Conservation (phyloP, 2,113 vertebrate genomes). For the Rhinopithecus roxellana region DNA sequence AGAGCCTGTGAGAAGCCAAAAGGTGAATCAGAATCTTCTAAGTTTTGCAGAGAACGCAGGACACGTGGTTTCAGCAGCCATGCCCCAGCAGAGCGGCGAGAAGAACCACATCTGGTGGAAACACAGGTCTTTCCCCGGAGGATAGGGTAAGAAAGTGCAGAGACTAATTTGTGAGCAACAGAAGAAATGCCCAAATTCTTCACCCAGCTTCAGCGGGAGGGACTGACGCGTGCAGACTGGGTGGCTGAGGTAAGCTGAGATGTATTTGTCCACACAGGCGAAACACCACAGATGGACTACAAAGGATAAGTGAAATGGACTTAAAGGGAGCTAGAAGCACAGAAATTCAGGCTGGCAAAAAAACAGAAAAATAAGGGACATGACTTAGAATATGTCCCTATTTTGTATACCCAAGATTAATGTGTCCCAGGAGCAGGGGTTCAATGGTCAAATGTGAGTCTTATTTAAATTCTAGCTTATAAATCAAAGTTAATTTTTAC, state of each 20-base stretch:
- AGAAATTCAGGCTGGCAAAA: not conserved
- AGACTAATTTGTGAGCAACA: not conserved
- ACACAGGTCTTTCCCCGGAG: not conserved
- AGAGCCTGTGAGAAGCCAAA: not conserved
- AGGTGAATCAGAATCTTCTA: not conserved
- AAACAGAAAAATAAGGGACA: not conserved
- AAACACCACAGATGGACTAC: not conserved
- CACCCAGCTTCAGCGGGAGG: not conserved
- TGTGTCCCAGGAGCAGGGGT: not conserved
- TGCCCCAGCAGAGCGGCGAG: not conserved
- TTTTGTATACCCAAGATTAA: not conserved
- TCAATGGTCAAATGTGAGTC: not conserved
- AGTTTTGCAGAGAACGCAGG: not conserved
- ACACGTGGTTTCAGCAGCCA: rapidly evolving
- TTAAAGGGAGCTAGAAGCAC: not conserved
- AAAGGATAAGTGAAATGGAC: not conserved
- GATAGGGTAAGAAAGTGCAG: rapidly evolving
- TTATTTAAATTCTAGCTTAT: not conserved
- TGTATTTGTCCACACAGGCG: not conserved
- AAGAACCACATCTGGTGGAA: not conserved
- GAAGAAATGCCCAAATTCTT: not conserved
- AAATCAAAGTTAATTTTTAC: not conserved
- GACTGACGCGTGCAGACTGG: not conserved
- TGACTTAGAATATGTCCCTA: not conserved
- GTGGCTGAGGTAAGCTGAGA: not conserved